A percentile compares a stretch with the other conserved stretches of the same genome.
Evolutionary conservation across 2,113 vertebrate species (phyloP).

Genomic region (Gymnarchus niloticus): DNA sequence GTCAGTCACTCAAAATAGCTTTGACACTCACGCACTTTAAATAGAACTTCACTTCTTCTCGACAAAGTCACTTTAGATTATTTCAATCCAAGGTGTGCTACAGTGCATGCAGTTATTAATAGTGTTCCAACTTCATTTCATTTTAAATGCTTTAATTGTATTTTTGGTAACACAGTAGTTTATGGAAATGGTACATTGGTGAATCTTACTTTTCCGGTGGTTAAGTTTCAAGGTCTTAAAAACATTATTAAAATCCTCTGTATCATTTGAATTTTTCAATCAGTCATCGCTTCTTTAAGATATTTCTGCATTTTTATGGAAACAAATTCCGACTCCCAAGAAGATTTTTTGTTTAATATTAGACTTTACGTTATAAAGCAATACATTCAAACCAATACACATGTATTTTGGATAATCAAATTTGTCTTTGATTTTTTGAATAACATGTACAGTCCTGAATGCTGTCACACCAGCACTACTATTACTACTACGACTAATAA

Average conservation of each 20-base stretch:
- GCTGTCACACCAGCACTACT: background rate
- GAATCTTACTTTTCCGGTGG: background rate
- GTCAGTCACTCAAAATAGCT: conserved; percentile 96
- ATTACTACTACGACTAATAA: no score
- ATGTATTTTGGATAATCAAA: background rate
- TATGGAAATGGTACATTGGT: background rate
- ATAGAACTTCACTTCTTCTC: conserved; percentile 74
- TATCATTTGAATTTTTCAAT: background rate
- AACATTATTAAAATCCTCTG: background rate
- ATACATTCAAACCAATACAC: background rate
- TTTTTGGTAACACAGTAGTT: background rate
- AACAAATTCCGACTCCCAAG: background rate
- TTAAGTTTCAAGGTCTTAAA: background rate
- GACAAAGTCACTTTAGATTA: conserved; percentile 66
- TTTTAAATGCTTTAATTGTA: background rate
- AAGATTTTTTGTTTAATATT: background rate
- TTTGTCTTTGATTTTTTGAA: background rate
- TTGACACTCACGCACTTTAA: conserved; percentile 70
- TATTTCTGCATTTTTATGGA: background rate
- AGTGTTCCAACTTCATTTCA: conserved; percentile 4
- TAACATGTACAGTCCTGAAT: background rate
- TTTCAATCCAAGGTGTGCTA: conserved; percentile 39
- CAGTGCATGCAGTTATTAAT: conserved; percentile 33
- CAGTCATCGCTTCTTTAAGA: background rate
- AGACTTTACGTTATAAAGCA: background rate